phyloP scores from a whole-genome alignment of 2,113 vertebrate genomes.

The Aegotheles bennettii region DNA sequence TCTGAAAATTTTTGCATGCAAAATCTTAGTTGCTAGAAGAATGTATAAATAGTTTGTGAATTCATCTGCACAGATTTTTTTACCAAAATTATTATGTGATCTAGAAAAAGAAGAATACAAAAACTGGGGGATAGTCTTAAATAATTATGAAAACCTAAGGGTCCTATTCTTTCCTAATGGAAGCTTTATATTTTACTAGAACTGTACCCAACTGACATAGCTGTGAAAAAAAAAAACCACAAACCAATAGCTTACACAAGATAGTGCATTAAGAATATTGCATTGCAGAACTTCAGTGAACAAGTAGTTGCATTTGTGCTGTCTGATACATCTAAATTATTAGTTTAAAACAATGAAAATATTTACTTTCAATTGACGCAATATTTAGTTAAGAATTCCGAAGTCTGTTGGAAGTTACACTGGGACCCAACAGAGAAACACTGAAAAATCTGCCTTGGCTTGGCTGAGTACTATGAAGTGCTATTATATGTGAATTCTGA shows the following conservation, averaged over 20 bases:
- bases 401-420: not conserved
- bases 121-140: not conserved
- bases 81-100: not conserved
- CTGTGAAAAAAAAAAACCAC: not conserved
- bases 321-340: not conserved
- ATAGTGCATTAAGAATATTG: not conserved
- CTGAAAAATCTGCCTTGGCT: not conserved
- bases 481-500: not conserved
- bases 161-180: not conserved
- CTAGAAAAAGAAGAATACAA: not conserved
- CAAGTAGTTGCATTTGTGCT: not conserved
- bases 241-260: not conserved
- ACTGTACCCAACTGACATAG: not conserved
- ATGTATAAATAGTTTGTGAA: not conserved
- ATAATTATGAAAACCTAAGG: not conserved
- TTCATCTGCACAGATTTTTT: not conserved
- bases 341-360: not conserved
- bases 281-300: not conserved
- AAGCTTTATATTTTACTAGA: not conserved
- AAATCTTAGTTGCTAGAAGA: not conserved
- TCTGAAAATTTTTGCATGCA: not conserved
- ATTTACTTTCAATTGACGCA: not conserved
- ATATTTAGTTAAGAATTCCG: not conserved
- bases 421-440: not conserved
- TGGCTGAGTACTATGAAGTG: not conserved